Conservation (phyloP, 2,113 vertebrate species). For the Alethe castanea region DNA sequence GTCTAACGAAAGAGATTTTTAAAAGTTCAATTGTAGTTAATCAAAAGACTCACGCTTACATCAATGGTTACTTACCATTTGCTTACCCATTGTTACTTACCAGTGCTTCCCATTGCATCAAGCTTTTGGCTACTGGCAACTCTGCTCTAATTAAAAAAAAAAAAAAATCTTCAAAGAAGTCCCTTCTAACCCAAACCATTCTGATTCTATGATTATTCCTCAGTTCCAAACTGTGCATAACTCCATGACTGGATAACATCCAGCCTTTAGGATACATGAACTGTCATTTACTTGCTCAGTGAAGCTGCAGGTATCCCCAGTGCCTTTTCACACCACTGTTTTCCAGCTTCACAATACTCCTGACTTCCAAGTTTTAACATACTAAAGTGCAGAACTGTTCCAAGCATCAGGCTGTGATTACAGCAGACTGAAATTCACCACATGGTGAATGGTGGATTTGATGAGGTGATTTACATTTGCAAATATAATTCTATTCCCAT, state of each 20-base stretch:
- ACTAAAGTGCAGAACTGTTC: not conserved
- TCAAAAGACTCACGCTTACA: not conserved
- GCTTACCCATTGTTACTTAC: too few relatives aligned
- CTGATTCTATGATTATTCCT: not conserved
- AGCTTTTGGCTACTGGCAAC: not conserved
- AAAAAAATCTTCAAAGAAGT: not conserved
- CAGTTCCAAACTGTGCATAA: not conserved
- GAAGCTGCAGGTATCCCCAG: not conserved
- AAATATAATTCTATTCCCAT: not conserved
- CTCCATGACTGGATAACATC: not conserved
- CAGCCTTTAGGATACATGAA: not conserved
- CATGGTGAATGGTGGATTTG: not conserved
- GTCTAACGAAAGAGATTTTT: not conserved
- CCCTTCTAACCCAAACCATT: not conserved
- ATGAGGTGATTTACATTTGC: not conserved
- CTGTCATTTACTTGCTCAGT: not conserved
- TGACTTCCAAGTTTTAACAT: not conserved
- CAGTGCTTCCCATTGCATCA: not conserved
- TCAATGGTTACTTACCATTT: not conserved
- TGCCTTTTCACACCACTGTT: not conserved
- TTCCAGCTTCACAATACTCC: not conserved
- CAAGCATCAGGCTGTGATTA: not conserved
- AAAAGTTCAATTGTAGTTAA: not conserved
- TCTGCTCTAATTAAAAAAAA: not conserved
- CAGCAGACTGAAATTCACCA: not conserved